phyloP scores from a whole-genome alignment of 2,888 invertebrate species.

The Timema cristinae region DNA sequence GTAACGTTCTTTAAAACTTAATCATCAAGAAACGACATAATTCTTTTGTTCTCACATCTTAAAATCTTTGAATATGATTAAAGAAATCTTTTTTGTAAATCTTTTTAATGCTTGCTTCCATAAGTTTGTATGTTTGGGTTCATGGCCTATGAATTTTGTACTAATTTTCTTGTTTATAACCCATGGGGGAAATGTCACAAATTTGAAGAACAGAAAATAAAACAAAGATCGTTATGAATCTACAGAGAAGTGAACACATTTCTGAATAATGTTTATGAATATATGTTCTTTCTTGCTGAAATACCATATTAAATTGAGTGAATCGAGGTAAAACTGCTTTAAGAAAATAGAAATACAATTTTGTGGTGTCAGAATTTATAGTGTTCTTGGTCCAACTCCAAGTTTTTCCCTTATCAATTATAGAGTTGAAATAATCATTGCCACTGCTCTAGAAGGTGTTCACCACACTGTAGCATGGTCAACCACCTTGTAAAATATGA shows the following conservation, averaged over 20 bases:
- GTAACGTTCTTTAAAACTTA: constrained; percentile 1
- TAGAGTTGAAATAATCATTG: not conserved
- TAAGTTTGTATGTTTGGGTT: no score
- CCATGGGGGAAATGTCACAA: constrained; percentile 4
- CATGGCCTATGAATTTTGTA: constrained; percentile 8
- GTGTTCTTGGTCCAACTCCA: not conserved
- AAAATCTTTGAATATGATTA: not conserved
- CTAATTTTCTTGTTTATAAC: constrained; percentile 3
- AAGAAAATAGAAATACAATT: not conserved
- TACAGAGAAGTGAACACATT: not conserved
- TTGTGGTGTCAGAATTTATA: not conserved
- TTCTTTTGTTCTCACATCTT: not conserved
- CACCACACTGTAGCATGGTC: not conserved
- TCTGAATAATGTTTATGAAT: constrained; percentile 10
- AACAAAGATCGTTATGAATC: constrained; percentile 10
- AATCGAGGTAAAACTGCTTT: not conserved
- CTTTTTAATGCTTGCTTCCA: no score
- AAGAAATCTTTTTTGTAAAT: no score
- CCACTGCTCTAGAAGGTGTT: not conserved
- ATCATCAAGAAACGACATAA: constrained; percentile 2
- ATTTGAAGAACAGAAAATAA: constrained; percentile 9
- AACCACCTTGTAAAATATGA: constrained; percentile 8
- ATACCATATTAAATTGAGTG: not conserved
- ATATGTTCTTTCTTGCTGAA: constrained; percentile 15
- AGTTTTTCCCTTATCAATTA: not conserved